phyloP scores from a whole-genome alignment of 2,888 invertebrate genomes.

The Amiota mariae region DNA sequence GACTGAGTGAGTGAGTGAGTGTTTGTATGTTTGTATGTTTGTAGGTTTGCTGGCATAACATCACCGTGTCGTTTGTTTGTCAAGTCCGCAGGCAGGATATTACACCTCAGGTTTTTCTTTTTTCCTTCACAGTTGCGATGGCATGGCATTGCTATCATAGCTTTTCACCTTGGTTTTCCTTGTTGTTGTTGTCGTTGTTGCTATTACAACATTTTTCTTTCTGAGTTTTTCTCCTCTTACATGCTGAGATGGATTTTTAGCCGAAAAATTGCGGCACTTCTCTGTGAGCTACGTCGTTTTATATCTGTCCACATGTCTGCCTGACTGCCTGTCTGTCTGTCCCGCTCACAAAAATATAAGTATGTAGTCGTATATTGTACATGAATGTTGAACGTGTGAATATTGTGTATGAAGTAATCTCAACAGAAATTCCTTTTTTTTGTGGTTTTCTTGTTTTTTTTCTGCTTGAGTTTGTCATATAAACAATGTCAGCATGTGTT shows the following conservation, averaged over 20 bases:
- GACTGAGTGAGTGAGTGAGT: not conserved
- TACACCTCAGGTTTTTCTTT: slow-evolving; percentile 57
- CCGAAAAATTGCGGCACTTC: slow-evolving; percentile 20
- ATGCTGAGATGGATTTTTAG: slow-evolving; percentile 64
- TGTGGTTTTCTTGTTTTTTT: slow-evolving; percentile 16
- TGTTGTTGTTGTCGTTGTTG: slow-evolving; percentile 44
- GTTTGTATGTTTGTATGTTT: not conserved
- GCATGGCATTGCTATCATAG: not conserved
- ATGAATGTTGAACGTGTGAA: slow-evolving; percentile 39
- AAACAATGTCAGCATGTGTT: slow-evolving; percentile 62
- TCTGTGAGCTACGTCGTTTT: not conserved
- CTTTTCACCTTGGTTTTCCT: not conserved
- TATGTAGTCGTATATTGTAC: slow-evolving; percentile 42
- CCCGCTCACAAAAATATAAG: slow-evolving; percentile 36
- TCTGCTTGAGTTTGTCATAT: slow-evolving; percentile 49
- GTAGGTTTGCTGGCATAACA: not conserved
- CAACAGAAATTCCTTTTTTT: slow-evolving; percentile 33
- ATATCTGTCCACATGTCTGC: slow-evolving; percentile 1
- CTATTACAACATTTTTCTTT: slow-evolving; percentile 49
- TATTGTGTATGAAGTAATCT: not conserved
- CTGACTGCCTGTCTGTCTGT: slow-evolving; percentile 22
- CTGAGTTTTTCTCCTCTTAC: slow-evolving; percentile 61
- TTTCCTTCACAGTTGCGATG: too few species aligned
- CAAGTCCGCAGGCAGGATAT: slow-evolving; percentile 57
- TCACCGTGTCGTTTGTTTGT: slow-evolving; percentile 17